Conservation (phyloP, 1,140 invertebrate genomes). For the Campodea augens region DNA sequence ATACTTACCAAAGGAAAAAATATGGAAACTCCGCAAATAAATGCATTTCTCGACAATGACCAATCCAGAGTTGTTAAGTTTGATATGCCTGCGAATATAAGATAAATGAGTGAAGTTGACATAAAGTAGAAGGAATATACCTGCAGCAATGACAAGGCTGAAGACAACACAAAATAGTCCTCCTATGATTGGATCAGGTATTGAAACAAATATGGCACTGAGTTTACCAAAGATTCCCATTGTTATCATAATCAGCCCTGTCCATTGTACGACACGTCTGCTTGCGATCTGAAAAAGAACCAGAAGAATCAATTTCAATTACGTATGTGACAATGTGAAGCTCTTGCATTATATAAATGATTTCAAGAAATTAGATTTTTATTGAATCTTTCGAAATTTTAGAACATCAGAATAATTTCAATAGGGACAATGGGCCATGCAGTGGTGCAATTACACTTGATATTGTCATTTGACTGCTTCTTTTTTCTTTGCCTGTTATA, state of each 20-base stretch:
- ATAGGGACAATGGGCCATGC: too few species aligned
- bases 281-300: slow-evolving; percentile 30
- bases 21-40: slow-evolving; percentile 9
- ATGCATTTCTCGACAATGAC: slow-evolving; percentile 10
- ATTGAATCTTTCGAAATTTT: too few species aligned
- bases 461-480: too few species aligned
- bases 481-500: too few species aligned
- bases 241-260: slow-evolving; percentile 21
- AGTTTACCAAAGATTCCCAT: slow-evolving; percentile 25
- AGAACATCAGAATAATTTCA: too few species aligned
- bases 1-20: too few species aligned
- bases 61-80: slow-evolving; percentile 9
- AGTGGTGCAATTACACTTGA: too few species aligned
- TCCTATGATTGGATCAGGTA: slow-evolving; percentile 30
- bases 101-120: neutral
- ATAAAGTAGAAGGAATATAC: too few species aligned
- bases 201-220: slow-evolving; percentile 25
- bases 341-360: too few species aligned
- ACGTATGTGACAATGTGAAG: too few species aligned
- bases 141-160: slow-evolving; percentile 24
- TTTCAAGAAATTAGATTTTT: too few species aligned
- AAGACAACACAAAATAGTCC: slow-evolving; percentile 26
- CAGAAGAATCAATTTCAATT: too few species aligned
- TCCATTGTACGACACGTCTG: slow-evolving; percentile 24
- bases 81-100: neutral